These are phyloP conservation scores for Addax nasomaculatus DNA, from an alignment of 2,113 vertebrate species.

Conservation along the genomic window DNA sequence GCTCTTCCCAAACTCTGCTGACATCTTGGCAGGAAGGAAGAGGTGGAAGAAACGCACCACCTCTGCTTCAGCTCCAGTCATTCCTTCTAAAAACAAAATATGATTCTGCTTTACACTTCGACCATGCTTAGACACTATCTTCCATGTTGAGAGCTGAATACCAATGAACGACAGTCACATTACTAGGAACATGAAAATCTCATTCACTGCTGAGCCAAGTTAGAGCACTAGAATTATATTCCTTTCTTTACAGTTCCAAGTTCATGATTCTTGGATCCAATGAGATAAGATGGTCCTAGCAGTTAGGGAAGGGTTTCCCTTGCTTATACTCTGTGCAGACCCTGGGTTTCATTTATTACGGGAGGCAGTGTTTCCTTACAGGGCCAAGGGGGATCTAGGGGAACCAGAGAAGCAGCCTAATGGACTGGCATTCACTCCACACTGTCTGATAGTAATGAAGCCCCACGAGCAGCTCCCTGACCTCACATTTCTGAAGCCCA, in stretches of 20 bases:
- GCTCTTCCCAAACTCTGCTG: background rate
- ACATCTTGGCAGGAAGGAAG: background rate
- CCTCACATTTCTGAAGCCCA: background rate
- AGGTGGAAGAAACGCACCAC: background rate
- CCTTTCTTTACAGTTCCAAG: background rate
- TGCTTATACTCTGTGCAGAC: background rate
- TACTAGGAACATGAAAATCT: background rate
- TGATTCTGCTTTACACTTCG: background rate
- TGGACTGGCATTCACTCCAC: background rate
- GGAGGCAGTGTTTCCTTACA: background rate
- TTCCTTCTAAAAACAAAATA: background rate
- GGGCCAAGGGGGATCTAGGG: background rate
- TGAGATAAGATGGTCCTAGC: background rate
- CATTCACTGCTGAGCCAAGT: background rate
- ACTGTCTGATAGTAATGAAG: background rate
- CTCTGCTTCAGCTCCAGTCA: background rate
- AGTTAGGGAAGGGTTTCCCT: background rate
- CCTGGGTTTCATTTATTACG: background rate
- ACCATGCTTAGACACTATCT: background rate
- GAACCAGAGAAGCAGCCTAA: background rate
- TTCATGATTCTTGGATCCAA: background rate
- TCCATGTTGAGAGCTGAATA: slow-evolving; percentile 2
- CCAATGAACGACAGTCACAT: background rate
- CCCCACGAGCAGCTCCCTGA: background rate
- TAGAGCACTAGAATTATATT: background rate